These are phyloP conservation scores for Poecile atricapillus DNA, from an alignment of 2,113 vertebrate genomes.

Conservation along the genomic window DNA sequence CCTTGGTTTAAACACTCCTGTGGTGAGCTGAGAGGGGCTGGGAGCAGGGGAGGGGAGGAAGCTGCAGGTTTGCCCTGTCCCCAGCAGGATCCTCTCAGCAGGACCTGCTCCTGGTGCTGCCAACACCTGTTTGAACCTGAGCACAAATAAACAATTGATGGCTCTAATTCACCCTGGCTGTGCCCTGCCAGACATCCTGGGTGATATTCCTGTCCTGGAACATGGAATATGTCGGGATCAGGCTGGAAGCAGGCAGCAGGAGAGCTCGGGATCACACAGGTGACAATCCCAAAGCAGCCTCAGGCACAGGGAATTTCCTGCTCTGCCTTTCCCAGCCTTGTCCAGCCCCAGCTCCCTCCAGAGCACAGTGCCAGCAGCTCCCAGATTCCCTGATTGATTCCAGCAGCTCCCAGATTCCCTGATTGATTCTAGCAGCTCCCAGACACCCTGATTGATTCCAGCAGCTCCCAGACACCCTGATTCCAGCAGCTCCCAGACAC, in stretches of 20 bases:
- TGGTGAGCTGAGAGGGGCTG: background rate
- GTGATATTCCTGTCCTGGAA: accelerated
- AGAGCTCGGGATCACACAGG: background rate
- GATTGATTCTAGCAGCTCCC: too few species aligned
- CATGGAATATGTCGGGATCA: accelerated
- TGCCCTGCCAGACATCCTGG: accelerated
- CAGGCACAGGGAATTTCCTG: background rate
- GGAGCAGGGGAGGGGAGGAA: background rate
- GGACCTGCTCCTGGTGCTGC: accelerated
- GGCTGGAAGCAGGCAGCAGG: background rate
- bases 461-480: too few species aligned
- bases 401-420: too few species aligned
- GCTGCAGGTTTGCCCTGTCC: background rate
- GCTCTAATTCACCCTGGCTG: background rate
- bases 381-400: background rate
- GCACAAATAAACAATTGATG: too few species aligned
- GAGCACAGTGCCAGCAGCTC: background rate
- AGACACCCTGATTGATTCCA: too few species aligned
- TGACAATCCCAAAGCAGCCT: background rate
- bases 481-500: too few species aligned
- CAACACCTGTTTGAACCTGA: background rate
- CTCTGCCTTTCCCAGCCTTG: background rate
- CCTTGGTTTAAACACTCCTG: background rate
- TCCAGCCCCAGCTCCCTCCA: background rate
- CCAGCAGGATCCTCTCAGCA: background rate